Conservation (phyloP, 2,888 invertebrate genomes). For the Tenthredo scrophulariae region DNA sequence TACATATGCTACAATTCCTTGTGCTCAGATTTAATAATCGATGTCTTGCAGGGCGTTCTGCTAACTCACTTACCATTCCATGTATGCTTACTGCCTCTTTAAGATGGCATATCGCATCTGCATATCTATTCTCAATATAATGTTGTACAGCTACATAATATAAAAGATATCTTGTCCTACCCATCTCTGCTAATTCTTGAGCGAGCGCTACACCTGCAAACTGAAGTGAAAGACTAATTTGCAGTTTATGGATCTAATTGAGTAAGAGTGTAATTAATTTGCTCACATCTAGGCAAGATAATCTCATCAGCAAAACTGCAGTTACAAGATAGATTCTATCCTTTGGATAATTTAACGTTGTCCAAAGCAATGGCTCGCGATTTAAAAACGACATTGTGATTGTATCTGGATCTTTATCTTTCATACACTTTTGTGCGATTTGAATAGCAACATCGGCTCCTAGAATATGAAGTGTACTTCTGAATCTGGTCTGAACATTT, state of each 20-base stretch:
- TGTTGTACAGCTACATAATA: constrained; percentile 69
- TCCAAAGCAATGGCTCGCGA: constrained; percentile 68
- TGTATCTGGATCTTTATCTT: constrained; percentile 59
- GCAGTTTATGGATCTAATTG: not conserved
- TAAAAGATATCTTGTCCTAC: constrained; percentile 62
- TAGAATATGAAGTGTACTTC: constrained; percentile 51
- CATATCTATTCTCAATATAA: constrained; percentile 65
- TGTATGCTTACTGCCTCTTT: constrained; percentile 63
- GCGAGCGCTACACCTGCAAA: constrained; percentile 67
- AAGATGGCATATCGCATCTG: constrained; percentile 65
- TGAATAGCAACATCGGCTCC: constrained; percentile 66
- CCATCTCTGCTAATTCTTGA: constrained; percentile 63
- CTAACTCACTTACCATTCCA: constrained; percentile 63
- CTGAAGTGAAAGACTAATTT: constrained; percentile 57
- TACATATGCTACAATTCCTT: not conserved
- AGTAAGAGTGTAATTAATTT: not conserved
- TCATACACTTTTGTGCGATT: constrained; percentile 66
- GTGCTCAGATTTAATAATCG: not conserved
- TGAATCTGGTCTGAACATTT: not conserved
- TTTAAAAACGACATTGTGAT: constrained; percentile 48
- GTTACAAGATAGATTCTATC: constrained; percentile 62
- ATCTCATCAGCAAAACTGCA: constrained; percentile 65
- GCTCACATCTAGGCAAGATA: constrained; percentile 67
- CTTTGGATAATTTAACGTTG: constrained; percentile 61
- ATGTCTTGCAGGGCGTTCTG: not conserved